Conservation (phyloP, 2,797 vertebrate genomes). For the Poeciliopsis presidionis region DNA sequence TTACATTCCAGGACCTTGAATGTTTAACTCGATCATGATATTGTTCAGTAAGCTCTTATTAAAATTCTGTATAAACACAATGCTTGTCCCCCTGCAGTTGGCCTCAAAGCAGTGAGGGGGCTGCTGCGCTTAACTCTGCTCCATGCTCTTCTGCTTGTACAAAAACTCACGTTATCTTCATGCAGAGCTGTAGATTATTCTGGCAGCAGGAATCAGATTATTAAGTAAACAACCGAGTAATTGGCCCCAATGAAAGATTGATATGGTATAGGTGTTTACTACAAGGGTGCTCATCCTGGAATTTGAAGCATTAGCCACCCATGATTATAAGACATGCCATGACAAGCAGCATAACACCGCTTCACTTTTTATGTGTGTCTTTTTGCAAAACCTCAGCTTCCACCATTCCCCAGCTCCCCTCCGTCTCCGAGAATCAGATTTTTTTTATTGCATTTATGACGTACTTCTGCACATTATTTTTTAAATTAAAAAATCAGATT, state of each 20-base stretch:
- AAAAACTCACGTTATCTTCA: constrained; percentile 42
- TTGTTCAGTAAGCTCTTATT: constrained; percentile 53
- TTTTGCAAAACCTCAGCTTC: neutral
- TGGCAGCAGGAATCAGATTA: constrained; percentile 70
- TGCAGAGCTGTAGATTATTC: constrained; percentile 52
- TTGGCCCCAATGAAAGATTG: constrained; percentile 76
- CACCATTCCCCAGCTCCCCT: no score
- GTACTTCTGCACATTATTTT: constrained; percentile 7
- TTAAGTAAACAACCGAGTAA: constrained; percentile 75
- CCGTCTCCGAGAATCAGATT: neutral
- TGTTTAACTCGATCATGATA: constrained; percentile 25
- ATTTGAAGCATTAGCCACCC: constrained; percentile 62
- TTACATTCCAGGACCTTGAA: constrained; percentile 29
- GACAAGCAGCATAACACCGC: constrained; percentile 31
- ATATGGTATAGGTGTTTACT: constrained; percentile 69
- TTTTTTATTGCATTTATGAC: neutral
- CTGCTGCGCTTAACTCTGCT: constrained; percentile 46
- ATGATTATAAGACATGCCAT: constrained; percentile 60
- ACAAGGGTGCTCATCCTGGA: constrained; percentile 63
- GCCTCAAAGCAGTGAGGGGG: constrained; percentile 64
- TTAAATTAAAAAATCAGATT: constrained; percentile 11
- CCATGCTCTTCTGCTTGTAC: constrained; percentile 40
- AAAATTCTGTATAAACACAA: constrained; percentile 58
- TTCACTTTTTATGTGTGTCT: neutral
- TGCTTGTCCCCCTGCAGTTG: constrained; percentile 49